These are phyloP conservation scores for Lutjanus argentimaculatus DNA, from an alignment of 2,797 vertebrate genomes.

Conservation along the genomic window DNA sequence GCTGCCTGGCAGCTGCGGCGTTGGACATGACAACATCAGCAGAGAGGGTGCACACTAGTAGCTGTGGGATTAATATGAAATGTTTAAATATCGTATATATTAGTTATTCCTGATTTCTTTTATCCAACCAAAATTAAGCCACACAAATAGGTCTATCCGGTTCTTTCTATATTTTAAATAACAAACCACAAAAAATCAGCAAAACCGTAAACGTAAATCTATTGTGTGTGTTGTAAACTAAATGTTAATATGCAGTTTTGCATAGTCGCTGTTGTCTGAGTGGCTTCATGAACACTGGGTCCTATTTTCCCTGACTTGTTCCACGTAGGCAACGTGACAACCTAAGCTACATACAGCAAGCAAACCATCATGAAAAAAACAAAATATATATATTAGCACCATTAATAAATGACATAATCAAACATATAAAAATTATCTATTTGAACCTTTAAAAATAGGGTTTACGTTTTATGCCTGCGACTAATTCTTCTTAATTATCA, in stretches of 20 bases:
- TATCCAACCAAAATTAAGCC: not conserved
- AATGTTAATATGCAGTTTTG: not conserved
- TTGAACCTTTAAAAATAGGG: not conserved
- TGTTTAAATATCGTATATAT: too few relatives aligned
- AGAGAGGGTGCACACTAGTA: not conserved
- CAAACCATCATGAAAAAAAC: not conserved
- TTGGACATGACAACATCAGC: conserved; percentile 18
- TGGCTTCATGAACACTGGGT: not conserved
- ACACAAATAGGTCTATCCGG: not conserved
- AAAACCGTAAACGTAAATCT: not conserved
- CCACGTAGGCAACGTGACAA: not conserved
- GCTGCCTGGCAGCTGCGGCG: conserved; percentile 51
- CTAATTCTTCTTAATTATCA: not conserved
- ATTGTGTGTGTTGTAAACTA: not conserved
- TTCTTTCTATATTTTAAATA: not conserved
- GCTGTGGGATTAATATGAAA: not conserved
- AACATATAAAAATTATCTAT: not conserved
- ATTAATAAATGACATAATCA: not conserved
- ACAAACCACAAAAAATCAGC: not conserved
- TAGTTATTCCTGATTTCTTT: conserved; percentile 3
- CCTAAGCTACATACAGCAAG: not conserved
- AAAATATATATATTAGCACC: not conserved
- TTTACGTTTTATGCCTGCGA: not conserved
- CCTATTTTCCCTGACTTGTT: not conserved
- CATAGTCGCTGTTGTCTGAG: not conserved